Percentiles rank a stretch among this genome's conserved stretches.
These are phyloP conservation scores for Pristionchus japonicus DNA, from an alignment of 2,888 invertebrate genomes.

Conservation along the genomic window DNA sequence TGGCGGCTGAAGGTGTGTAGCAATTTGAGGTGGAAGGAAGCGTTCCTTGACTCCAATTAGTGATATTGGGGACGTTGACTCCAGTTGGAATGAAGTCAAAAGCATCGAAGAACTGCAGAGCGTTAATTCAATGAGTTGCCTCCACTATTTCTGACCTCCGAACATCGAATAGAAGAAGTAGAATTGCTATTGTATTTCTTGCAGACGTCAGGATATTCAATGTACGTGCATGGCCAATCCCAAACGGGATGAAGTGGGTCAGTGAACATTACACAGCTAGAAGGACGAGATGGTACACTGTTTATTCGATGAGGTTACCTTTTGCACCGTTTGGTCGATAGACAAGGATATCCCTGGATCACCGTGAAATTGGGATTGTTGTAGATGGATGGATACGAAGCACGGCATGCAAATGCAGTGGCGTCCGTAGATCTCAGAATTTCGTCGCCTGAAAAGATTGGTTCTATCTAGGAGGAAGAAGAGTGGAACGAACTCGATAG, in stretches of 20 bases:
- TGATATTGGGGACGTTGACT: neutral
- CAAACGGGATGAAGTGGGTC: neutral
- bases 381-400: neutral
- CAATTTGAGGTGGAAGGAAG: neutral
- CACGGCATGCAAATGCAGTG: neutral
- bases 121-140: neutral
- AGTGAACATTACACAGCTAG: neutral
- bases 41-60: neutral
- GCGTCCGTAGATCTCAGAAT: neutral
- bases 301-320: neutral
- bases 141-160: neutral
- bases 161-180: neutral
- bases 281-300: neutral
- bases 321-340: neutral
- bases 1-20: neutral
- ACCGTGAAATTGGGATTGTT: neutral
- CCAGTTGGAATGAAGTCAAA: conserved; percentile 20
- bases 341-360: neutral
- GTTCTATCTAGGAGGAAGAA: too few relatives aligned
- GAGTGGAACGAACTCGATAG: neutral
- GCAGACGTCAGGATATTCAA: neutral
- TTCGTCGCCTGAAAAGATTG: neutral
- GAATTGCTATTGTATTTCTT: neutral
- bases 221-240: neutral
- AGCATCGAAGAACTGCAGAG: neutral